Evolutionary conservation across 2,888 invertebrate species (phyloP), one percentile per base, ranked within the genome.

Genomic region (Pelosia muscerda): DNA sequence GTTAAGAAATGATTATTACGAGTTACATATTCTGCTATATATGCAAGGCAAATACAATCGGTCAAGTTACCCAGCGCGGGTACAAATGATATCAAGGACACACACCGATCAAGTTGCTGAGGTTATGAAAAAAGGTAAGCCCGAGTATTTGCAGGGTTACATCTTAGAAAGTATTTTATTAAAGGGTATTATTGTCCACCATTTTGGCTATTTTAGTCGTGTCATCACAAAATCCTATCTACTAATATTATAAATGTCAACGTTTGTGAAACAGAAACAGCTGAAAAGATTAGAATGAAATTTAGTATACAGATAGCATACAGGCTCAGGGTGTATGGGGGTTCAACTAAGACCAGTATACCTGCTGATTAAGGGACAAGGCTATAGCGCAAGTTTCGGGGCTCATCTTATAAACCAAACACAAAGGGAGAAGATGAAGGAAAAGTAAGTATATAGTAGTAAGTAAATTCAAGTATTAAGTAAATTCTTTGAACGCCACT

Each of bases 61-160:
- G 49, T 49, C 49, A 49, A 49, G 49, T n/a, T 38, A n/a, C 49
- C 49, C 49, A n/a, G 49, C 6, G 42, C 19, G 49, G 49, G 19
- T n/a, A 8, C n/a, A 49, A 49, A 49, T n/a, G 8, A 9, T 49
- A 49, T 49, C 49, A n/a, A 49, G 49, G 49, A 49, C 49, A 49
- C 42, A 42, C 49, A 49, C 49, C 49, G 49, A 49, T 42, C 42
- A 49, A 49, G n/a, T 49, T 49, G 49, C 19, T 49, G 49, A 49
- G n/a, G n/a, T 49, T 49, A 49, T 49, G 15, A 38, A 23, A 25
- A 60, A 60, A 26, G 42, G 61, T 42, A 49, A 19, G 6, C 3
- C 38, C 26, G 5, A 42, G 25, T 25, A 42, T 25, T 15, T 26
- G 42, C 26, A 38, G 42, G 42, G 49, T 19, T 31, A 53, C 2